Percentiles rank a stretch among this genome's conserved stretches.
Evolutionary conservation across 2,113 vertebrate species (phyloP).

Genomic region (Buteo buteo): DNA sequence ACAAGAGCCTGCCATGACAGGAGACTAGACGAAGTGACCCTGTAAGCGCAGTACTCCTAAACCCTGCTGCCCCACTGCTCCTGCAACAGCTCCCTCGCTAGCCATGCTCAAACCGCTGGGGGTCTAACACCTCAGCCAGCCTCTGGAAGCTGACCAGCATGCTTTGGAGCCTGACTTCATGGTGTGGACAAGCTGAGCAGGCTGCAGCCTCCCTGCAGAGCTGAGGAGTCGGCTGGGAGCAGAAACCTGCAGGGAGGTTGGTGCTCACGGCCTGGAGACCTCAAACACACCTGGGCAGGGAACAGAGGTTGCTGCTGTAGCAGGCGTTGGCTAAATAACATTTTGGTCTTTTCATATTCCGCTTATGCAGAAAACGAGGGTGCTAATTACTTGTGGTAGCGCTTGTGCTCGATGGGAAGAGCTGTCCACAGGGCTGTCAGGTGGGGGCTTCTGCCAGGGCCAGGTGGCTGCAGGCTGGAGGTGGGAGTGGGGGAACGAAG

Average conservation of each 20-base stretch:
- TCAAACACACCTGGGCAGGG: not conserved
- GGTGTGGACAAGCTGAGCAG: not conserved
- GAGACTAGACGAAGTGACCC: not conserved
- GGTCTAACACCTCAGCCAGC: not conserved
- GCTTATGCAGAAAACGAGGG: not conserved
- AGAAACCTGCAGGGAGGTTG: not conserved
- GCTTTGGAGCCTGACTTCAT: not conserved
- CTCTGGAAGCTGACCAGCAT: rapidly evolving
- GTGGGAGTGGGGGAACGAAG: not conserved
- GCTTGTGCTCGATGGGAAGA: not conserved
- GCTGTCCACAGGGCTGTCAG: not conserved
- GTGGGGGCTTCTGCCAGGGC: not conserved
- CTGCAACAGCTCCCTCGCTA: not conserved
- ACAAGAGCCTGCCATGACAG: not conserved
- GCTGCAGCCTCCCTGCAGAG: not conserved
- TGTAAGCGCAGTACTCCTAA: not conserved
- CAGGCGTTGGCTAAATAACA: not conserved
- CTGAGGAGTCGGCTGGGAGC: not conserved
- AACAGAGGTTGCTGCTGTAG: not conserved
- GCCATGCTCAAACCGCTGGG: not conserved
- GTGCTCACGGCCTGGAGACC: not conserved
- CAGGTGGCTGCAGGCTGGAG: not conserved
- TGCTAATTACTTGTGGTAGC: not conserved
- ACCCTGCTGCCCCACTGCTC: not conserved
- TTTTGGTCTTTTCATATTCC: not conserved